These are phyloP conservation scores for Seriola dumerili DNA, from an alignment of 2,113 vertebrate genomes.

Conservation along the genomic window DNA sequence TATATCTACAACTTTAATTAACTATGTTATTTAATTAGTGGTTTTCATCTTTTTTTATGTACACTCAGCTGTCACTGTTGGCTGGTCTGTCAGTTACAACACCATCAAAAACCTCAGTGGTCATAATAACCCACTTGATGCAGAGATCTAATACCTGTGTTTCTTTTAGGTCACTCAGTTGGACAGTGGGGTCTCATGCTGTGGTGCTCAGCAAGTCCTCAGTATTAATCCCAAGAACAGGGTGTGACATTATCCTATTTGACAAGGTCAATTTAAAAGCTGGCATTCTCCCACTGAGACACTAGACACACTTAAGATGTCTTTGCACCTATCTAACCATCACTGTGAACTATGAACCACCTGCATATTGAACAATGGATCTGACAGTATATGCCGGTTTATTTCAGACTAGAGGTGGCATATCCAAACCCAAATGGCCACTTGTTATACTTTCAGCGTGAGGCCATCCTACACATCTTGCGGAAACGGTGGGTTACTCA, in stretches of 20 bases:
- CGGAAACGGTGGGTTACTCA: too few relatives aligned
- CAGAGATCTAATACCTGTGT: neutral
- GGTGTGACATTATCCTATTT: constrained; percentile 18
- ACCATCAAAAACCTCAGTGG: neutral
- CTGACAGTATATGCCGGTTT: too few relatives aligned
- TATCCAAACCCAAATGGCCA: too few relatives aligned
- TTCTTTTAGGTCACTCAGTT: constrained; percentile 12
- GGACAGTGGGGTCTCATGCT: constrained; percentile 7
- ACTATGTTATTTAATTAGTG: neutral
- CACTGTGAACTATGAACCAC: neutral
- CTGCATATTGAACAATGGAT: too few relatives aligned
- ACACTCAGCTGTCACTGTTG: neutral
- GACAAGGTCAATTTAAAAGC: constrained; percentile 34
- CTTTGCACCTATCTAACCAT: neutral
- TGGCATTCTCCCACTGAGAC: neutral
- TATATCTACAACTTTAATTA: neutral
- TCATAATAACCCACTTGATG: neutral
- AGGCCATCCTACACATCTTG: too few relatives aligned
- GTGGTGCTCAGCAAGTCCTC: neutral
- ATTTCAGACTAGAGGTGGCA: too few relatives aligned
- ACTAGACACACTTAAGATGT: neutral
- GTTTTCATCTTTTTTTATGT: neutral
- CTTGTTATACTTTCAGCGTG: too few relatives aligned
- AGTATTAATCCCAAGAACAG: constrained; percentile 4
- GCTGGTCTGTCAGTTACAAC: neutral